Evolutionary conservation across 2,888 invertebrate species (phyloP), one percentile per base, ranked within the genome.

Genomic region (Amphipoea lucens): DNA sequence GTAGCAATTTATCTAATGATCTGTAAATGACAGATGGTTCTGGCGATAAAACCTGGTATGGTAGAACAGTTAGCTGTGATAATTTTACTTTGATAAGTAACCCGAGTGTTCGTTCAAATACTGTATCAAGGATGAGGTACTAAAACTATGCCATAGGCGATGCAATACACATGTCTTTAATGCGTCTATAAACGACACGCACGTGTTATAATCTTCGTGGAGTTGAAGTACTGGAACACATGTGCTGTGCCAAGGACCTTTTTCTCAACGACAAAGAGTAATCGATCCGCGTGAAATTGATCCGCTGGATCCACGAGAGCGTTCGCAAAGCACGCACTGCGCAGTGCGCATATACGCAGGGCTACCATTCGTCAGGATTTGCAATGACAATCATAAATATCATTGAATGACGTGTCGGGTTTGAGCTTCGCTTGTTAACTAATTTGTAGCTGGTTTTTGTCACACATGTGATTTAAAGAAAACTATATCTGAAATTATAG

Each of bases 261-360:
- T 87, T 85, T 88, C 89, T 88, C 82, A 90, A 90, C 90, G 92
- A 92, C 92, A 92, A 92, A 93, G 92, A 94, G 95, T 94, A 96
- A 96, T 95, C 95, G 96, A 96, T 95, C 94, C 89, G 90, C 87
- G 90, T 94, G 95, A 94, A 96, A 96, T 93, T 93, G 94, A 96
- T 95, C 95, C 94, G 87, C 89, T 91, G 91, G 92, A 95, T 95
- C 94, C 95, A 91, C 92, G 87, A 90, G 91, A 93, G 92, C 90
- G 90, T 86, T 90, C 90, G 86, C 88, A 68, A 89, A 92, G 94
- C 96, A 96, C 95, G 96, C 94, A 94, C 94, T 85, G 81, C 83
- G 96, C 94, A 94, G 94, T 85, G 80, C 83, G 85, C 85, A 88
- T 83, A 87, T 83, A 79, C 83, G 68, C 78, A 88, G 84, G 87